Conservation (phyloP, 2,113 vertebrate species). For the Pica pica region DNA sequence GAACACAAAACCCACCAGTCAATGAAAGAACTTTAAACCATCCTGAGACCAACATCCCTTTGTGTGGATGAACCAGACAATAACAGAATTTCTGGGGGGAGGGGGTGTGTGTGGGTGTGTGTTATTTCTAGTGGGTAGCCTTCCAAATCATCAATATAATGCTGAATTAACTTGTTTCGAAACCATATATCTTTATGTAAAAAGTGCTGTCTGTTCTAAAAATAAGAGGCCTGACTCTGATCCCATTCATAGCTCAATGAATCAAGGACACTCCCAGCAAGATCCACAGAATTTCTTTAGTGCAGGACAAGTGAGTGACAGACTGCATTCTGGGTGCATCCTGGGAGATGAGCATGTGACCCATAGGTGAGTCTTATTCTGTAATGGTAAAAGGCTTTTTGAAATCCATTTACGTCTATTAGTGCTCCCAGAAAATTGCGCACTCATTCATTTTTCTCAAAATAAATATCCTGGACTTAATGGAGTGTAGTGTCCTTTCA, state of each 20-base stretch:
- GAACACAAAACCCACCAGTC: background rate
- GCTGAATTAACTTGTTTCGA: background rate
- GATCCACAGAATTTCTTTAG: background rate
- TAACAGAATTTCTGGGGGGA: background rate
- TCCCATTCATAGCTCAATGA: background rate
- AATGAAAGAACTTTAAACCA: background rate
- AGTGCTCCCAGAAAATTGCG: constrained; percentile 8
- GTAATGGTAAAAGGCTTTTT: constrained; percentile 24
- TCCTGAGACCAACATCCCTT: background rate
- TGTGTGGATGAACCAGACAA: background rate
- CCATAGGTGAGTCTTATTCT: background rate
- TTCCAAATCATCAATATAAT: background rate
- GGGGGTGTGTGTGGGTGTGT: background rate
- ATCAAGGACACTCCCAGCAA: background rate
- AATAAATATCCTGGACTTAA: constrained; percentile 47
- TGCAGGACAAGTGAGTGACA: background rate
- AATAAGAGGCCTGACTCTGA: background rate
- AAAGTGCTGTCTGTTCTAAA: background rate
- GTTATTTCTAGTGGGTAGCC: background rate
- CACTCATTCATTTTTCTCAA: constrained; percentile 20
- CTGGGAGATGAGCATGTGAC: background rate
- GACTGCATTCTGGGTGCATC: background rate
- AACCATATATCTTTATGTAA: background rate
- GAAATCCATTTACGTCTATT: constrained; percentile 30
- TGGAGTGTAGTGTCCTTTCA: constrained; percentile 32